Evolutionary conservation across 2,113 vertebrate species (phyloP).

Genomic region (Parus major): DNA sequence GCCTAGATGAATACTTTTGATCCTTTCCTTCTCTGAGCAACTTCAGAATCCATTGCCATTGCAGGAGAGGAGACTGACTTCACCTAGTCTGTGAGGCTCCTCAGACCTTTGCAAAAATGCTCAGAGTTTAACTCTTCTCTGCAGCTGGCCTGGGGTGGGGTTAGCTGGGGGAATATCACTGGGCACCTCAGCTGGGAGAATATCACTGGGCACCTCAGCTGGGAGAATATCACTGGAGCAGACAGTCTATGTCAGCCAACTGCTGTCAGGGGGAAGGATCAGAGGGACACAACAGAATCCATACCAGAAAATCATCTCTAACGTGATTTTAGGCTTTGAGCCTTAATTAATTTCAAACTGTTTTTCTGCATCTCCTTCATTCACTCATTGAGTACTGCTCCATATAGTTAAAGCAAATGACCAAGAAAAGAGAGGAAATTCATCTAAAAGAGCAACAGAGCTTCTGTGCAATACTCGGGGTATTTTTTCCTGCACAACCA

Average conservation of each 20-base stretch:
- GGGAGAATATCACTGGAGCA: background rate
- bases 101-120: background rate
- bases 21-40: background rate
- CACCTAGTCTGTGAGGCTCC: background rate
- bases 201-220: background rate
- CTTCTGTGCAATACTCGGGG: background rate
- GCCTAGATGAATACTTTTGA: background rate
- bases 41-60: background rate
- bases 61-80: background rate
- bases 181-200: background rate
- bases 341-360: background rate
- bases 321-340: background rate
- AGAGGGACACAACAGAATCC: background rate
- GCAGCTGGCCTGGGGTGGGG: background rate
- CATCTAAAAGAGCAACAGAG: background rate
- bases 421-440: background rate
- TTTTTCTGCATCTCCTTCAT: background rate
- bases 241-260: background rate
- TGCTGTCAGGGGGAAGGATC: accelerated
- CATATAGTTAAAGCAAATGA: background rate
- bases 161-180: background rate
- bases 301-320: background rate
- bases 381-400: background rate
- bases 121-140: background rate
- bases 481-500: background rate